Percentiles rank a stretch among this genome's conserved stretches.
phyloP scores from a whole-genome alignment of 2,113 vertebrate species.

The Origma solitaria region DNA sequence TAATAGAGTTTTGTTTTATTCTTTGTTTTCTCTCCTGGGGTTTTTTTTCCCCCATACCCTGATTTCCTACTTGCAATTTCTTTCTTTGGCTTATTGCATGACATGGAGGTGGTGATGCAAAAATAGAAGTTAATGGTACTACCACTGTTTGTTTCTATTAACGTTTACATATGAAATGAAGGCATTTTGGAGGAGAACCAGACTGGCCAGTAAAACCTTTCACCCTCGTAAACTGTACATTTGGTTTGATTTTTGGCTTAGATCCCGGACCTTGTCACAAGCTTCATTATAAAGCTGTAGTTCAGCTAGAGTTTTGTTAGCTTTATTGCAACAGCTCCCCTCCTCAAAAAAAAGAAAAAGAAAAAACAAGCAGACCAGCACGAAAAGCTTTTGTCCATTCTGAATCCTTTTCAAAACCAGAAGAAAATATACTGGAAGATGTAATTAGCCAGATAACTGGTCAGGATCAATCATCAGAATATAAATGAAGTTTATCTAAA shows the following conservation, averaged over 20 bases:
- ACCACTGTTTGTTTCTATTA: slow-evolving; percentile 58
- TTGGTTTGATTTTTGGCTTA: slow-evolving; percentile 63
- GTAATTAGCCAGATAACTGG: slow-evolving; percentile 2
- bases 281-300: slow-evolving; percentile 54
- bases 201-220: slow-evolving; percentile 61
- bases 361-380: neutral
- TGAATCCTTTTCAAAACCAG: neutral
- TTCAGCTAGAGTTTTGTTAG: slow-evolving; percentile 53
- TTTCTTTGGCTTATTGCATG: neutral
- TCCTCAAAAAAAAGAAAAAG: neutral
- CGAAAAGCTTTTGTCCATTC: neutral
- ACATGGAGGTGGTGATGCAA: neutral
- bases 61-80: neutral
- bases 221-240: slow-evolving; percentile 51
- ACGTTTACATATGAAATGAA: slow-evolving; percentile 45
- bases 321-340: neutral
- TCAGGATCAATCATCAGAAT: slow-evolving; percentile 23
- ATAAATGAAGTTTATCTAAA: slow-evolving; percentile 41
- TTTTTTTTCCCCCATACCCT: neutral
- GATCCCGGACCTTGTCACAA: slow-evolving; percentile 61
- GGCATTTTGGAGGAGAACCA: slow-evolving; percentile 56
- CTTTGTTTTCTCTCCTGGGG: neutral
- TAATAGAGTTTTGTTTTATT: neutral
- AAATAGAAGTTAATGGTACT: slow-evolving; percentile 56
- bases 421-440: slow-evolving; percentile 6